A percentile compares a stretch with the other conserved stretches of the same genome.
These are phyloP conservation scores for Paramisgurnus dabryanus DNA, from an alignment of 2,113 vertebrate genomes.

Conservation along the genomic window DNA sequence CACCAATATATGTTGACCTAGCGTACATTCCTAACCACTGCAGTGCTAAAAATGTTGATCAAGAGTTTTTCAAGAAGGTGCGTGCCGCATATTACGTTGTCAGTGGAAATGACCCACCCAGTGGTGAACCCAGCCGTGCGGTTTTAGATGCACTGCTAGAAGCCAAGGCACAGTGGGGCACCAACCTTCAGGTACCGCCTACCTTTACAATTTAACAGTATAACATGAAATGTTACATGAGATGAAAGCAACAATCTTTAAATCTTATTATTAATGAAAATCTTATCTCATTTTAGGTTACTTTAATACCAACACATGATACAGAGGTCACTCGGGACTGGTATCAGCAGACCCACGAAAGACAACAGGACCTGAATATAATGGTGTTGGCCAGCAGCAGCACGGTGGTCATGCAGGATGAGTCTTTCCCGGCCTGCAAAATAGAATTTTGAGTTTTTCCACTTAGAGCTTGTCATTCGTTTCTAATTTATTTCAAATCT, in stretches of 20 bases:
- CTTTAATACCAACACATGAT: slow-evolving; percentile 96
- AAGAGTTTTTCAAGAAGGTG: slow-evolving; percentile 93
- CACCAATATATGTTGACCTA: slow-evolving; percentile 92
- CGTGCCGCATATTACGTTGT: slow-evolving; percentile 93
- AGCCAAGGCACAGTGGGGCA: slow-evolving; percentile 95
- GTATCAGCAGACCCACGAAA: slow-evolving; percentile 98
- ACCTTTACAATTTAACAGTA: background rate
- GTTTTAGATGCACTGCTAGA: slow-evolving; percentile 93
- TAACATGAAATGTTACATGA: too few species aligned
- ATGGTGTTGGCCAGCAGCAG: slow-evolving; percentile 99
- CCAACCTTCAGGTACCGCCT: slow-evolving; percentile 88
- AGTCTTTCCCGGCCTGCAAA: slow-evolving; percentile 99
- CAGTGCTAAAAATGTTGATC: slow-evolving; percentile 95
- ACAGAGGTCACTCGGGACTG: slow-evolving; percentile 96
- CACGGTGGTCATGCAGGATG: slow-evolving; percentile 99
- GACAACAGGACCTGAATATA: slow-evolving; percentile 94
- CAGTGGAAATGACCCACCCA: slow-evolving; percentile 91
- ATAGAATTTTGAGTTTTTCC: slow-evolving; percentile 89
- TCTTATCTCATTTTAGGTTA: slow-evolving; percentile 78
- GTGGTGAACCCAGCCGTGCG: slow-evolving; percentile 90
- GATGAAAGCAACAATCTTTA: background rate
- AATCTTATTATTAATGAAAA: background rate
- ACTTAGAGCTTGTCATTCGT: slow-evolving; percentile 41
- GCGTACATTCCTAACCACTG: slow-evolving; percentile 98
- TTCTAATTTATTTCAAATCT: slow-evolving; percentile 34